phyloP scores from a whole-genome alignment of 1,140 invertebrate genomes.

The Homarus americanus region DNA sequence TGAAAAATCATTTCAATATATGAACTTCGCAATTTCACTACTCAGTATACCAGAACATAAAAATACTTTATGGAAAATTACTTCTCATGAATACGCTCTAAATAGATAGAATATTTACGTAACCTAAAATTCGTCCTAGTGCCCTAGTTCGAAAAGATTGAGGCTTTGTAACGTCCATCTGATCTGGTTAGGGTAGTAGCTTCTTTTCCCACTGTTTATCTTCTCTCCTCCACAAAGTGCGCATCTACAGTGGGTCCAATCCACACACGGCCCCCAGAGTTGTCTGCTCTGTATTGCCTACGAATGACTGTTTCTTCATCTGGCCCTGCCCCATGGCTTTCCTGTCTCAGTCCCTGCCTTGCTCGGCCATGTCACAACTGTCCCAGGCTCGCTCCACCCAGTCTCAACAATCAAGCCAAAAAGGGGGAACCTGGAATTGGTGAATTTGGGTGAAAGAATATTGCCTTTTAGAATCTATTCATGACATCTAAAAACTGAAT shows the following conservation, averaged over 20 bases:
- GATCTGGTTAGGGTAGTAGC: no score
- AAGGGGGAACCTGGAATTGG: not conserved
- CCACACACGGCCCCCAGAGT: not conserved
- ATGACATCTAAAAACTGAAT: no score
- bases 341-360: not conserved
- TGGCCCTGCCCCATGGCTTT: not conserved
- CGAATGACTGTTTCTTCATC: not conserved
- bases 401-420: constrained; percentile 13
- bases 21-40: no score
- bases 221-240: not conserved
- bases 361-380: not conserved
- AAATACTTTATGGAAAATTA: no score
- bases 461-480: no score
- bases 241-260: not conserved
- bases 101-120: no score
- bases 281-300: not conserved
- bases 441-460: not conserved
- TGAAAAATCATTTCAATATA: no score
- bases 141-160: no score
- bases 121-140: no score
- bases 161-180: no score
- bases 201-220: not conserved
- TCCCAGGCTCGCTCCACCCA: not conserved
- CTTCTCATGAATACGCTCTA: no score
- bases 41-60: no score